Conservation (phyloP, 2,113 vertebrate genomes). For the Orientallactaga bullata region DNA sequence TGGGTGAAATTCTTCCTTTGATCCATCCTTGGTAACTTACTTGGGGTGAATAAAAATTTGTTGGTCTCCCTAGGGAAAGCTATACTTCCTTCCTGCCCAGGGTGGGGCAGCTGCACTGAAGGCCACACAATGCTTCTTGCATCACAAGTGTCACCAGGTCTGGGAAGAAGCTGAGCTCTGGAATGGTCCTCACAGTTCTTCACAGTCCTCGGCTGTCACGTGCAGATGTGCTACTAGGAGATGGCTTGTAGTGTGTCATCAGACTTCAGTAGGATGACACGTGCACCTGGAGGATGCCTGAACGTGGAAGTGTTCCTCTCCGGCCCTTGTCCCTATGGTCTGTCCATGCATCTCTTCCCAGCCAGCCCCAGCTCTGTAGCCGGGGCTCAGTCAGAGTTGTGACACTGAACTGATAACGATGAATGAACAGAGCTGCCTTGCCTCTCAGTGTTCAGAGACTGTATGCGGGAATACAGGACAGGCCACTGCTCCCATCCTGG, state of each 20-base stretch:
- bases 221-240: too few species aligned
- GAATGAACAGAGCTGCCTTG: neutral
- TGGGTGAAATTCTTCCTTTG: neutral
- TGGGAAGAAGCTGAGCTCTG: neutral
- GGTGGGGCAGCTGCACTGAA: neutral
- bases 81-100: neutral
- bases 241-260: neutral
- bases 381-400: neutral
- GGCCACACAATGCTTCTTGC: fast-evolving
- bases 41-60: neutral
- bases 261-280: neutral
- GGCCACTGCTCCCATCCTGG: neutral
- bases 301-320: neutral
- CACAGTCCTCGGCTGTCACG: neutral
- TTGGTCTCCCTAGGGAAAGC: neutral
- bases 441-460: neutral
- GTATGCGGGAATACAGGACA: too few species aligned
- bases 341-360: neutral
- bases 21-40: too few species aligned
- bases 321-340: fast-evolving
- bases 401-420: too few species aligned
- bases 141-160: neutral
- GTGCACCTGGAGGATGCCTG: fast-evolving
- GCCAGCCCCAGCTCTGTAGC: neutral
- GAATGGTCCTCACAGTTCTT: neutral